Evolutionary conservation across 2,888 invertebrate species (phyloP).

Genomic region (Drosophila rubida): DNA sequence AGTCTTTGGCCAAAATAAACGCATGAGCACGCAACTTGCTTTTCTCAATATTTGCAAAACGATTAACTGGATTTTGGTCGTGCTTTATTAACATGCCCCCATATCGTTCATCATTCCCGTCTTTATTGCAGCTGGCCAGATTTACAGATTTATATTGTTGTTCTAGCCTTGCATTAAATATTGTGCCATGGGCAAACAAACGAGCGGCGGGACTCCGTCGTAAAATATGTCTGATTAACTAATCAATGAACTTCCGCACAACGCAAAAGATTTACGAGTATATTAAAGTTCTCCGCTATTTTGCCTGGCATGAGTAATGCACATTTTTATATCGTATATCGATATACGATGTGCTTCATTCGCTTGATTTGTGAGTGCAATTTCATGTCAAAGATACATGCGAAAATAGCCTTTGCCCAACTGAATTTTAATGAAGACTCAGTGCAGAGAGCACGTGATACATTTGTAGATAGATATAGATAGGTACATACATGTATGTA

Average conservation of each 20-base stretch:
- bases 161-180: conserved; percentile 19
- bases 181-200: conserved; percentile 11
- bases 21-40: neutral
- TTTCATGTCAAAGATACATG: conserved; percentile 1
- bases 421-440: conserved; percentile 30
- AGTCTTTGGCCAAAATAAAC: conserved; percentile 12
- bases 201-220: neutral
- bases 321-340: neutral
- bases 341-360: neutral
- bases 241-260: conserved; percentile 9
- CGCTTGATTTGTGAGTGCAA: neutral
- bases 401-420: conserved; percentile 11
- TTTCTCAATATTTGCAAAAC: conserved; percentile 18
- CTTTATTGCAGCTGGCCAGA: conserved; percentile 11
- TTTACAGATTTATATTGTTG: conserved; percentile 1
- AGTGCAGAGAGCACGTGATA: conserved; percentile 34
- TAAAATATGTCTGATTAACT: neutral
- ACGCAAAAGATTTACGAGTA: neutral
- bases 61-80: conserved; percentile 10
- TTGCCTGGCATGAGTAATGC: neutral
- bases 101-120: conserved; percentile 15
- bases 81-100: conserved; percentile 21
- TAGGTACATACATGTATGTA: neutral
- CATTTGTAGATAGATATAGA: neutral
- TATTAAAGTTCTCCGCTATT: neutral